Conservation (phyloP, 2,113 vertebrate species). For the Sapayoa aenigma region DNA sequence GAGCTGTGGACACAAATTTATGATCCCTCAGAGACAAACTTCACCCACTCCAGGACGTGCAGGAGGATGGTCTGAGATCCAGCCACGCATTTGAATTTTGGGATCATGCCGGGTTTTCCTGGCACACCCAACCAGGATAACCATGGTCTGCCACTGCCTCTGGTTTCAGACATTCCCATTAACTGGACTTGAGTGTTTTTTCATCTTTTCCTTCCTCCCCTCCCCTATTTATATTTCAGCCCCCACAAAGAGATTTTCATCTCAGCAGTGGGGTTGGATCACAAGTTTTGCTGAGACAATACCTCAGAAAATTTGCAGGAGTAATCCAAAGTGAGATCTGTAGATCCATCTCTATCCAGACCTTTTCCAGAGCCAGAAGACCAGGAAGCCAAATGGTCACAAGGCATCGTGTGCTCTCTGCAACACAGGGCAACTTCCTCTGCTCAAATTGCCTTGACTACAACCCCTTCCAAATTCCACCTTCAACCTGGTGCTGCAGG, state of each 20-base stretch:
- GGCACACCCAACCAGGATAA: not conserved
- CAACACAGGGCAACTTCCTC: not conserved
- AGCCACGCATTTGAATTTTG: not conserved
- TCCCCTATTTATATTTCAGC: no score
- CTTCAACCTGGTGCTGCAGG: not conserved
- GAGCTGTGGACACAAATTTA: no score
- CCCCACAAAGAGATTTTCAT: no score
- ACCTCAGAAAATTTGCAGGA: not conserved
- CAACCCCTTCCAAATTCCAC: not conserved
- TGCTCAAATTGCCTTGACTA: not conserved
- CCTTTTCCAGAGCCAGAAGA: not conserved
- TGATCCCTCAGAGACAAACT: not conserved
- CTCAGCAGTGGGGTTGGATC: no score
- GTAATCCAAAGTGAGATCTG: not conserved
- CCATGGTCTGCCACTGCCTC: no score
- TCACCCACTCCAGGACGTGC: no score
- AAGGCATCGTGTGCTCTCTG: not conserved
- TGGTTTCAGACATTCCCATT: not conserved
- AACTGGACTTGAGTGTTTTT: not conserved
- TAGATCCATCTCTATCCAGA: not conserved
- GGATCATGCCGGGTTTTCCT: not conserved
- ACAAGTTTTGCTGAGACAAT: not conserved
- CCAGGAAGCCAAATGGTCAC: not conserved
- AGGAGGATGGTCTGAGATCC: not conserved
- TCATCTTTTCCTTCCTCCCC: not conserved